Percentiles rank a stretch among this genome's conserved stretches.
phyloP scores from a whole-genome alignment of 1,140 invertebrate genomes.

The Cataglyphis hispanica region DNA sequence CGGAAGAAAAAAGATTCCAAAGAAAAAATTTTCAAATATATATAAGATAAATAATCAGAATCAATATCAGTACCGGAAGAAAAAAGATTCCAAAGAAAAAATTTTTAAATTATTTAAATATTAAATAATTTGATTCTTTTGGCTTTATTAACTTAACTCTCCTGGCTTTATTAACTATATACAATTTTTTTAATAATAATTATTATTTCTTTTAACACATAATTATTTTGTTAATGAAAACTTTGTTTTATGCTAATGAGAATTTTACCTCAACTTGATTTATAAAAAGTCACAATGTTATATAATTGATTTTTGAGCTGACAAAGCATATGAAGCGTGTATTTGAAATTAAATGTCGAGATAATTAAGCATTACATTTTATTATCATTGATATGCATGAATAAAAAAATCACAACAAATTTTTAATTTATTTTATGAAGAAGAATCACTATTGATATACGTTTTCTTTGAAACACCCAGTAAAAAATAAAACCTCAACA shows the following conservation, averaged over 20 bases:
- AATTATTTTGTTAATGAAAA: neutral
- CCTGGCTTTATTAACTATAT: neutral
- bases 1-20: no score
- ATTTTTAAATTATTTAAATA: neutral
- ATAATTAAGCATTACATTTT: neutral
- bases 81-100: neutral
- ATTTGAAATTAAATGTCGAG: neutral
- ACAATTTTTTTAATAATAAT: neutral
- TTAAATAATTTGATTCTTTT: neutral
- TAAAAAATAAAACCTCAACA: neutral
- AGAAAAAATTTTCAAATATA: no score
- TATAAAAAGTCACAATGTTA: neutral
- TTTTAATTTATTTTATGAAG: neutral
- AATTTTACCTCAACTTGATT: neutral
- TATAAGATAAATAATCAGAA: neutral
- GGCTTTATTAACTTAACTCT: neutral
- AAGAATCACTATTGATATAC: neutral
- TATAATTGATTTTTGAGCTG: neutral
- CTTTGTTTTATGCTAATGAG: neutral
- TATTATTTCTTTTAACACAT: no score
- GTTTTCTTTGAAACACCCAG: neutral
- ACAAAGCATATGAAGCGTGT: neutral
- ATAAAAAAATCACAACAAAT: neutral
- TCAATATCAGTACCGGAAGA: neutral
- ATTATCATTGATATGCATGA: neutral